Base-by-base conservation (phyloP, 2,888 invertebrate species). In the Minunthozetes semirufus region DNA sequence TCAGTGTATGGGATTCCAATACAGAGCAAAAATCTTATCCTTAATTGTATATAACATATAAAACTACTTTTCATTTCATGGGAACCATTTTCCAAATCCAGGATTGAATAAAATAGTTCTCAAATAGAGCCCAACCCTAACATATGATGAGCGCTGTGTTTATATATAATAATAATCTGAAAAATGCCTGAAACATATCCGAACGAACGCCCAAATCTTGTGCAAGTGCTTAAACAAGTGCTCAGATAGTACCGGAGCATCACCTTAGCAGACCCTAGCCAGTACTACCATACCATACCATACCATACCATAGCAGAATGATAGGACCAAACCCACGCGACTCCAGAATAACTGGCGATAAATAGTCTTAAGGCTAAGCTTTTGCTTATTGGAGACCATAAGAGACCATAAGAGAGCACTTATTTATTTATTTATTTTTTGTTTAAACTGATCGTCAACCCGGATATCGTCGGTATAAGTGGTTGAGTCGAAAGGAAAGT, bases 401-500 rank as follows among this genome's bases (percentile, higher is more conserved):
- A n/a, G n/a, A n/a, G n/a, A n/a, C n/a, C n/a, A n/a, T n/a, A n/a
- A n/a, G 50, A 50, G 50, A 50, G 50, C 50, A 50, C 50, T 56
- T 56, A 56, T 56, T 56, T 42, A 42, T 42, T 42, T 42, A 42
- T 42, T 33, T 61, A 33, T 33, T 63, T 63, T 63, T 63, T 63
- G 63, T 63, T 63, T 63, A 63, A 63, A 63, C 63, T 63, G 29
- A 63, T 63, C 63, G 63, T 63, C 63, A 63, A 63, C 63, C 63
- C 63, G 63, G 63, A 63, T 63, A 63, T 63, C 63, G 27, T 25
- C 27, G 19, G 17, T 33, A 29, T 63, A 17, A 33, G 63, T 63
- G 33, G 17, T 8, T 27, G 38, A 17, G 63, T 33, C 33, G 63
- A 27, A 50, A n/a, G n/a, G 1, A 22, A 56, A 56, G 56, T 56